phyloP scores from a whole-genome alignment of 2,113 vertebrate genomes.

The Sterna hirundo region DNA sequence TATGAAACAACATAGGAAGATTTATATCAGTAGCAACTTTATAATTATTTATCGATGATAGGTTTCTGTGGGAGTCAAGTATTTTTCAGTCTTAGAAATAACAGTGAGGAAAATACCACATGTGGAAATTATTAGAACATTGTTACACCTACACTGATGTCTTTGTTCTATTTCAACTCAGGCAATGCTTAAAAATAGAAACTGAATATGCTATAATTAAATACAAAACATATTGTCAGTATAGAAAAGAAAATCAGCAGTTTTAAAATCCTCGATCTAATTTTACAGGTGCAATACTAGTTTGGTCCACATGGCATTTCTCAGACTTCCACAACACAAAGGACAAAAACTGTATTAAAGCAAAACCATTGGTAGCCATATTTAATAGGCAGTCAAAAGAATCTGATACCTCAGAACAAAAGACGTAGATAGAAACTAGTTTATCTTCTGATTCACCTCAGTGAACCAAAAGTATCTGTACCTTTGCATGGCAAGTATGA shows the following conservation, averaged over 20 bases:
- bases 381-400: background rate
- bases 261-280: background rate
- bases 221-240: background rate
- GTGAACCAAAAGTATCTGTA: background rate
- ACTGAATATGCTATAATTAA: background rate
- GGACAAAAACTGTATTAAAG: background rate
- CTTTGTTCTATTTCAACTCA: background rate
- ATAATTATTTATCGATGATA: background rate
- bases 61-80: background rate
- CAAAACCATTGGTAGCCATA: background rate
- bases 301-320: background rate
- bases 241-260: background rate
- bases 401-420: background rate
- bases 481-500: background rate
- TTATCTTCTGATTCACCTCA: background rate
- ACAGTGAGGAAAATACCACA: background rate
- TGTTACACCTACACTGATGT: background rate
- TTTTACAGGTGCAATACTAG: background rate
- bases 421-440: background rate
- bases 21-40: background rate
- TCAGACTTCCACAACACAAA: background rate
- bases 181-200: background rate
- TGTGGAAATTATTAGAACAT: background rate
- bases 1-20: background rate
- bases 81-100: background rate